Evolutionary conservation across 2,888 invertebrate genomes (phyloP), one percentile per base, ranked within the genome.

Genomic region (Temnothorax unifasciatus): DNA sequence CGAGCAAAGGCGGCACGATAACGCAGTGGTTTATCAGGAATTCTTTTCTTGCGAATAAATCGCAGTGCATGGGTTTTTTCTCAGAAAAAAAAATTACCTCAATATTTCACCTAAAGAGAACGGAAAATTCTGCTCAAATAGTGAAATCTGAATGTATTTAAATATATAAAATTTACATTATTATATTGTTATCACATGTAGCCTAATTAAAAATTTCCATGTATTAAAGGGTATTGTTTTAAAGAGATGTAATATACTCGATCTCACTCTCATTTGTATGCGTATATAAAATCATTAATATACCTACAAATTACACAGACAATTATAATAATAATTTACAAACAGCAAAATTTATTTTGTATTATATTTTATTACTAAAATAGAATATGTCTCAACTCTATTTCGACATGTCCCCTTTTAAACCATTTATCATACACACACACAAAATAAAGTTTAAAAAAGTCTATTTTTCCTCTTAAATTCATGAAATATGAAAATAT

Each of bases 1-100:
- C 73, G 41, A 25, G 73, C 41, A 59, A 73, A 59, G 13, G 73
- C 61, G 18, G 25, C 59, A 73, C 57, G 59, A 73, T 73, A 73
- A 73, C 73, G 59, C 59, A 38, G 59, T 41, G 41, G 59, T 73
- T 73, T 73, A 59, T 73, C 25, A 59, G 13, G 9, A 73, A 73
- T 73, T 73, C 73, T 73, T 73, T 21, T 41, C 21, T 73, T 38
- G 29, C 52, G 41, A 57, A 38, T 41, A n/a, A 69, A 54, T 77
- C 44, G 41, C 38, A 41, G 44, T 44, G 38, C 41, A 29, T 13
- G 9, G 29, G 41, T 38, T 63, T 50, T 75, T 47, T 34, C 44
- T 59, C 25, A 47, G 66, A 47, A 68, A 59, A 15, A 15, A 71
- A 38, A 59, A 73, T 59, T 59, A 25, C 59, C 18, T 21, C 18